Evolutionary conservation across 2,888 invertebrate species (phyloP).

Genomic region (Stenotaenia linearis): DNA sequence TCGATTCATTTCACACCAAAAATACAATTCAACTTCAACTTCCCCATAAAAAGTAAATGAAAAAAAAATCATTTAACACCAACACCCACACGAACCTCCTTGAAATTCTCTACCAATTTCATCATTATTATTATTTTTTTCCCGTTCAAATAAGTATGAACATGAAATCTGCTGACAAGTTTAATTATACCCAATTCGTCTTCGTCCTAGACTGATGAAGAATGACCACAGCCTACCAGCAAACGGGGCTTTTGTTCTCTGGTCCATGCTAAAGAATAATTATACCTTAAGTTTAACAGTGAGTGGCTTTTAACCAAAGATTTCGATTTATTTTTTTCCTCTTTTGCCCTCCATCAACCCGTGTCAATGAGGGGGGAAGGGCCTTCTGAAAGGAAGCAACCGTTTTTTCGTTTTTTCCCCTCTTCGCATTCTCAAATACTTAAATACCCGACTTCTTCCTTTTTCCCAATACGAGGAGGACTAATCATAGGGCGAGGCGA

Average conservation of each 20-base stretch:
- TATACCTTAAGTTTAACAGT: constrained; percentile 19
- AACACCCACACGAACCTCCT: background rate
- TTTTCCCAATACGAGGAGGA: background rate
- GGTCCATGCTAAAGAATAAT: background rate
- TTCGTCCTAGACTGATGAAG: constrained; percentile 17
- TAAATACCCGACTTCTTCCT: background rate
- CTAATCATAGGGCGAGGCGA: background rate
- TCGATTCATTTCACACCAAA: constrained; percentile 21
- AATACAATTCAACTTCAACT: constrained; percentile 9
- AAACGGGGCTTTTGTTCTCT: constrained; percentile 6
- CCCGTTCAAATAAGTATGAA: background rate
- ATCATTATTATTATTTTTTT: background rate
- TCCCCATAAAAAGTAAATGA: background rate
- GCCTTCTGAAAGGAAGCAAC: background rate
- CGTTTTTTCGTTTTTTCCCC: background rate
- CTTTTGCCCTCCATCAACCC: background rate
- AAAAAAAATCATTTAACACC: background rate
- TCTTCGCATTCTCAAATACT: background rate
- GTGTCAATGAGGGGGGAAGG: constrained; percentile 10
- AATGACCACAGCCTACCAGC: background rate
- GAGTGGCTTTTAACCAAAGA: constrained; percentile 14
- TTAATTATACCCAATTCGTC: constrained; percentile 21
- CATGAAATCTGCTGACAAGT: background rate
- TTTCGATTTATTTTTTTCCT: background rate
- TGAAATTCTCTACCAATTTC: background rate